Base-by-base conservation (phyloP, 2,888 invertebrate genomes). In the Ormia ochracea region DNA sequence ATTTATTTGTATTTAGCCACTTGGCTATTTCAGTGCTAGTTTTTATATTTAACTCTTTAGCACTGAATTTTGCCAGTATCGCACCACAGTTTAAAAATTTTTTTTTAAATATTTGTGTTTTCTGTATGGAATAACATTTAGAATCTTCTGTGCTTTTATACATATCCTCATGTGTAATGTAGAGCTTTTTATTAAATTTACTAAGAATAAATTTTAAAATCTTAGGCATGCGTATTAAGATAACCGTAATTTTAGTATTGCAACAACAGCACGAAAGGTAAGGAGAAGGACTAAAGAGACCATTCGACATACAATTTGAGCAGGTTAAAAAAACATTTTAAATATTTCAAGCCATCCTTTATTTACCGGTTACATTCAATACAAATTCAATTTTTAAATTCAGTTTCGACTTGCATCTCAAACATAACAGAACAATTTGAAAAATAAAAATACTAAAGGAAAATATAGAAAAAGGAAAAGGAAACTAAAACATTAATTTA, bases 331-430 rank as follows among this genome's bases (percentile, higher is more conserved):
- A 43, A 61, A 31, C 5, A 21, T 59, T 59, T 12, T n/a, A n/a
- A 21, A 26, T 28, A 41, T 41, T 52, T 33, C n/a, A 61, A 70
- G 52, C 63, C 69, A 75, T 56, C 63, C 65, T 75, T 58, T 21
- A 41, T 65, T 76, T 66, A 63, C 72, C 79, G 79, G 79, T 80
- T 66, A 76, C 28, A 72, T 68, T 63, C 63, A 14, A 33, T 36
- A 52, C 9, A 50, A 41, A 63, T 68, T 72, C 17, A 68, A 68
- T 80, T 68, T 80, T 54, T 56, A 48, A 68, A 61, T 73, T 80
- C 38, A 80, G 80, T 80, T 76, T 68, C 36, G 63, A 63, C 43
- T 66, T 66, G 80, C 41, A 80, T 50, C 63, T 63, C 80, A 52
- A 66, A 76, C 72, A n/a, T 54, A 72, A 73, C 66, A 68, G 56